Conservation (phyloP, 2,888 invertebrate species). For the Andrena trimmerana region DNA sequence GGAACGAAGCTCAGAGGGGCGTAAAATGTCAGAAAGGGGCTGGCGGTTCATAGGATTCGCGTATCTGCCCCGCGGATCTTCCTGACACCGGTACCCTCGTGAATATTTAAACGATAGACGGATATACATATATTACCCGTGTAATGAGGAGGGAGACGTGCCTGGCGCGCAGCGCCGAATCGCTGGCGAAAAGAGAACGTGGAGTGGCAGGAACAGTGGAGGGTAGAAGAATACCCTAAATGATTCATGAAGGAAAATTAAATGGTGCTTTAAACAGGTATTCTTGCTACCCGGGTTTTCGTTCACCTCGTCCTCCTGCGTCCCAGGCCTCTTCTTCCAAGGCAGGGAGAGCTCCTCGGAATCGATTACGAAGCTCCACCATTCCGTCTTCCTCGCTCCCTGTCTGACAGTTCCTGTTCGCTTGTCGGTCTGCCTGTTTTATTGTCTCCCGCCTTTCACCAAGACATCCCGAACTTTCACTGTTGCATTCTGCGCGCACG, state of each 20-base stretch:
- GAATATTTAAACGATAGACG: conserved; percentile 77
- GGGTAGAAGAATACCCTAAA: conserved; percentile 68
- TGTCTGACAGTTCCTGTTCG: conserved; percentile 29
- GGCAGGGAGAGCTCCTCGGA: conserved; percentile 23
- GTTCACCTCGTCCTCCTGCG: conserved; percentile 41
- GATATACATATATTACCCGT: conserved; percentile 75
- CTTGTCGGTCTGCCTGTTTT: conserved; percentile 48
- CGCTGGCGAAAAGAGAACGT: conserved; percentile 57
- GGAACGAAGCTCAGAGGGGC: conserved; percentile 14
- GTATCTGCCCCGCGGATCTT: conserved; percentile 69
- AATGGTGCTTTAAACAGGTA: conserved; percentile 69
- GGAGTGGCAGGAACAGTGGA: conserved; percentile 24
- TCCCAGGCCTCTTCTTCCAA: conserved; percentile 26
- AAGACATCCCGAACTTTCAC: conserved; percentile 41
- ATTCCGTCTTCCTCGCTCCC: conserved; percentile 31
- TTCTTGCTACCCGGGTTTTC: conserved; percentile 53
- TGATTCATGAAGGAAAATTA: conserved; percentile 77
- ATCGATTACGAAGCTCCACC: conserved; percentile 60
- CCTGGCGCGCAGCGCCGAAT: conserved; percentile 34
- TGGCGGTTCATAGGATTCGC: conserved; percentile 42
- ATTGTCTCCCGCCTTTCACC: conserved; percentile 36
- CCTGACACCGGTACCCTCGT: conserved; percentile 71
- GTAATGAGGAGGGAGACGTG: conserved; percentile 70
- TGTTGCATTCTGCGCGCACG: conserved; percentile 37
- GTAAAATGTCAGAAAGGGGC: conserved; percentile 52